Conservation (phyloP, 2,888 invertebrate genomes). For the Drosophila incognita region DNA sequence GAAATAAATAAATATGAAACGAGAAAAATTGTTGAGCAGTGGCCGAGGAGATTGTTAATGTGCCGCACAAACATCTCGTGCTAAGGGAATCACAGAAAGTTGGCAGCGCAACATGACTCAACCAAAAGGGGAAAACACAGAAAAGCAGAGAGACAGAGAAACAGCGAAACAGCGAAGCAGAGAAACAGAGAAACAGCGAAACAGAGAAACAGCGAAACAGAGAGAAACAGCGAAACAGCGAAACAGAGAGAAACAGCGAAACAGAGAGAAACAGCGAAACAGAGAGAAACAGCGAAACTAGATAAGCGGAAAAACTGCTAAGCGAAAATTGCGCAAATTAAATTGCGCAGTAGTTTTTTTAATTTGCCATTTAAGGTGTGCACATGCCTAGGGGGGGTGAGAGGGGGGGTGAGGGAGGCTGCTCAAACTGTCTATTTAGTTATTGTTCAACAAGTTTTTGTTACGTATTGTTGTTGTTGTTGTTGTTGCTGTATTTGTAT, state of each 20-base stretch:
- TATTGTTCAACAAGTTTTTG: slow-evolving; percentile 27
- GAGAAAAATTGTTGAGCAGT: not conserved
- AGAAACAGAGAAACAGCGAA: too few species aligned
- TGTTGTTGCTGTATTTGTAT: slow-evolving; percentile 9
- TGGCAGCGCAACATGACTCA: slow-evolving; percentile 27
- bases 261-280: too few species aligned
- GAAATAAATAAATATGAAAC: slow-evolving; percentile 20
- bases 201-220: too few species aligned
- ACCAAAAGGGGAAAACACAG: not conserved
- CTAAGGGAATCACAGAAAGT: slow-evolving; percentile 16
- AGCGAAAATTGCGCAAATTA: slow-evolving; percentile 53
- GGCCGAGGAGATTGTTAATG: slow-evolving; percentile 33
- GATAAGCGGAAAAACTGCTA: slow-evolving; percentile 11
- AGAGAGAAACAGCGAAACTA: not conserved
- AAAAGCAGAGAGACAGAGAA: not conserved
- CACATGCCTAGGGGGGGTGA: slow-evolving; percentile 8
- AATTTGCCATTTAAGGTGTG: slow-evolving; percentile 74
- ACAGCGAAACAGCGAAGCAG: not conserved
- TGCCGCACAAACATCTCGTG: slow-evolving; percentile 36
- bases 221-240: too few species aligned
- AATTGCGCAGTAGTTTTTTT: slow-evolving; percentile 71
- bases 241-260: not conserved
- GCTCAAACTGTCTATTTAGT: slow-evolving; percentile 30
- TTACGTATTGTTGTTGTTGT: slow-evolving; percentile 3
- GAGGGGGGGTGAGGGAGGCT: not conserved